Evolutionary conservation across 2,888 invertebrate species (phyloP), one percentile per base, ranked within the genome.

Genomic region (Xestia rhomboidea): DNA sequence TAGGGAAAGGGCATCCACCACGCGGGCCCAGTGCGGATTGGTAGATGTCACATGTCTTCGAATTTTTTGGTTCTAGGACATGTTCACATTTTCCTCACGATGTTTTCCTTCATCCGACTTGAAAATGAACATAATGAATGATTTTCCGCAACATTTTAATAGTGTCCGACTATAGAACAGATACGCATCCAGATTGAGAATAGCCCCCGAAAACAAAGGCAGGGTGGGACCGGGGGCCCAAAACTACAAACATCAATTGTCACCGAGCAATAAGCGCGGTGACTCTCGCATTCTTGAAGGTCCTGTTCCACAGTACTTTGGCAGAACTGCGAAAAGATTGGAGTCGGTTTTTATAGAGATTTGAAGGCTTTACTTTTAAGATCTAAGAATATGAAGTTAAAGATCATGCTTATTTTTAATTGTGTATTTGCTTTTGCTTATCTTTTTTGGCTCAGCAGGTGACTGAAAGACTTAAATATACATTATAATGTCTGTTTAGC

Each of bases 181-280:
- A 68, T 57, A 85, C 60, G 77, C 73, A 87, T 89, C 87, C 83
- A 85, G 88, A 89, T 89, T 89, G 86, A 80, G 81, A 69, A 71
- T 62, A 62, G 70, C 54, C 78, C 78, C 76, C 73, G 70, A 71
- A 86, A 85, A 91, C 89, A 90, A 90, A 89, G 85, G 71, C 74
- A 49, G 83, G 76, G 66, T 68, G 60, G 67, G 68, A 72, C 49
- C 63, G 67, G 68, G 60, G 78, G 83, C 69, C 82, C 76, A 82
- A 84, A 90, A 90, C 89, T 89, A 84, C 88, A 88, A 92, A 92
- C 94, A 93, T 94, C 94, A 94, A 94, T 94, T 93, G 94, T 93
- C 93, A 90, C 91, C 89, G 82, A 90, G 94, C 93, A 95, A 96
- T 96, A 95, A 95, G 91, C 89, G 89, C 91, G 92, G 93, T 95